Evolutionary conservation across 2,113 vertebrate genomes (phyloP), one percentile per base, ranked within the genome.

Genomic region (Cebus imitator): DNA sequence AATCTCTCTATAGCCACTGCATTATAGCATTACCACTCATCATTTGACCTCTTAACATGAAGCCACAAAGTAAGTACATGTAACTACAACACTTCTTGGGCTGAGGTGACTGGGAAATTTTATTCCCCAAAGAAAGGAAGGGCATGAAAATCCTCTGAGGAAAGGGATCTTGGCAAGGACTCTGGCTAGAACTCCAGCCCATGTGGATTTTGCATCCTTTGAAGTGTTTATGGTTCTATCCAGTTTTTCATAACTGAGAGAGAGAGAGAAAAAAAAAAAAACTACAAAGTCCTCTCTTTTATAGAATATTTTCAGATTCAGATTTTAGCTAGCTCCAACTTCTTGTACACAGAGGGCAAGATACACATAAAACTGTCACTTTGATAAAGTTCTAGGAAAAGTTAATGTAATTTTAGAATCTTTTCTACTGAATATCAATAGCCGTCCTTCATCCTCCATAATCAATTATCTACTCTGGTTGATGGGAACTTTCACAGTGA

Each of bases 221-320:
- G 21, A 52, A 37, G 11, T 72, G 43, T 64, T 94, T 66, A 25
- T 9, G 35, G 6, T 20, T 95, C 57, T 76, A 45, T 20, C 18
- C 48, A 86, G 23, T 80, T 96, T 95, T 68, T 78, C 45, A 73
- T 86, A 50, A 17, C 3, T 14, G n/a, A 27, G 2, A 30, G 50
- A 30, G 8, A 30, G 43, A 43, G 43, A 43, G 43, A 43, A 48
- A 35, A 18, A 32, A 66, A 27, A n/a, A 18, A 32, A 66, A 27
- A n/a, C n/a, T 78, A 23, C 17, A 76, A 84, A 95, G 32, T 40
- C 43, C 17, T 93, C 64, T 76, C 25, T 87, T 83, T 82, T 68
- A 72, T 18, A 81, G 82, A 85, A 35, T 35, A 81, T 57, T 91
- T 97, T 91, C 72, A 85, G 48, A 91, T 91, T 85, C 17, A 37